A percentile compares a stretch with the other conserved stretches of the same genome.
phyloP scores from a whole-genome alignment of 2,888 invertebrate genomes.

The Callosobruchus maculatus region DNA sequence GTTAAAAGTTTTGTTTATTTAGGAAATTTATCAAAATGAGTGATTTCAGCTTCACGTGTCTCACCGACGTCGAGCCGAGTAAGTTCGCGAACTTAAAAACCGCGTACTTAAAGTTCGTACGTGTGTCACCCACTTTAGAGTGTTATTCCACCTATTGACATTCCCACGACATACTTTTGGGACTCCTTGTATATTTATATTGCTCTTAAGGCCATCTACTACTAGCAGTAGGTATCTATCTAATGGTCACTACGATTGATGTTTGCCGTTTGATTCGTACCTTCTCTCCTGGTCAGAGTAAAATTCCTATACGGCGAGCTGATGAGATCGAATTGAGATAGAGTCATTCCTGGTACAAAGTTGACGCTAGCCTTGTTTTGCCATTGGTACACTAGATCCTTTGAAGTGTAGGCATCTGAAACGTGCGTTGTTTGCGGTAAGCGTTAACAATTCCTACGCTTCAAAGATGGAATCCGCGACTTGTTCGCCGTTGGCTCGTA shows the following conservation, averaged over 20 bases:
- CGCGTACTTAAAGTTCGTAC: no score
- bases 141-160: no score
- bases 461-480: neutral
- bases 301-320: conserved; percentile 81
- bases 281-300: conserved; percentile 76
- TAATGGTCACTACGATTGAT: neutral
- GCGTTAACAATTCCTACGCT: neutral
- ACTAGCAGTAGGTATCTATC: no score
- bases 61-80: no score
- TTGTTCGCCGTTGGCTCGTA: neutral
- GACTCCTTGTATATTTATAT: no score
- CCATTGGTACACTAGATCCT: conserved; percentile 86
- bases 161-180: no score
- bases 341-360: conserved; percentile 84
- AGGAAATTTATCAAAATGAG: no score
- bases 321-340: conserved; percentile 92
- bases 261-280: conserved; percentile 40
- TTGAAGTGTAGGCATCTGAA: conserved; percentile 83
- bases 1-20: no score
- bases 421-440: conserved; percentile 11
- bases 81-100: no score
- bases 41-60: no score
- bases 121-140: no score
- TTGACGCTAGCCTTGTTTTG: conserved; percentile 77
- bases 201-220: no score